Evolutionary conservation across 1,140 invertebrate species (phyloP).

Genomic region (Gonatopus flavifemur): DNA sequence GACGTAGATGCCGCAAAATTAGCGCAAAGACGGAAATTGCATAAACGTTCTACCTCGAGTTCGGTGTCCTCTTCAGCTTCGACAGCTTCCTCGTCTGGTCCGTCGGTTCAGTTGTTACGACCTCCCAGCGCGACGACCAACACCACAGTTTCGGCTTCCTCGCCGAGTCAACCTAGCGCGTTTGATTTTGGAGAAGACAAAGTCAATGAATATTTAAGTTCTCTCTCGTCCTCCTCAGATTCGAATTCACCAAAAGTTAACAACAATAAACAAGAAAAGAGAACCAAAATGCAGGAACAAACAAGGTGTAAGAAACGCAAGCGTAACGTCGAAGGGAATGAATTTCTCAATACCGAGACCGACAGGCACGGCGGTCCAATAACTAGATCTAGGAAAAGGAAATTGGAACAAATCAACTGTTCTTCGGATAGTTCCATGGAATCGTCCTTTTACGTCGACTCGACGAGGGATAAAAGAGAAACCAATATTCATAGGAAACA

Average conservation of each 20-base stretch:
- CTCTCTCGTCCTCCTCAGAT: slow-evolving; percentile 54
- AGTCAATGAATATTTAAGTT: slow-evolving; percentile 61
- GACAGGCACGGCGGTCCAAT: slow-evolving; percentile 29
- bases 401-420: slow-evolving; percentile 31
- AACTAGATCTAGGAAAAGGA: slow-evolving; percentile 42
- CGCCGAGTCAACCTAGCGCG: slow-evolving; percentile 39
- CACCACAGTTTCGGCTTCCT: slow-evolving; percentile 26
- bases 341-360: background rate
- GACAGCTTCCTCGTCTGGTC: slow-evolving; percentile 40
- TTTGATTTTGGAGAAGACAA: slow-evolving; percentile 62
- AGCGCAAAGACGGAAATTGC: slow-evolving; percentile 69
- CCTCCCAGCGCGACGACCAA: slow-evolving; percentile 28
- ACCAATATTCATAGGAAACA: slow-evolving; percentile 39
- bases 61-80: slow-evolving; percentile 52
- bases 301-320: slow-evolving; percentile 19
- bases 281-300: background rate
- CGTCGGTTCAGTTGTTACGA: slow-evolving; percentile 29
- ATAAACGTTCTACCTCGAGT: slow-evolving; percentile 64
- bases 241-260: slow-evolving; percentile 38
- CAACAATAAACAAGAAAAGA: slow-evolving; percentile 9
- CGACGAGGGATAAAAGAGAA: slow-evolving; percentile 17
- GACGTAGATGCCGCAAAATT: slow-evolving; percentile 66
- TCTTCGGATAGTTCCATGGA: slow-evolving; percentile 22
- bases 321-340: background rate
- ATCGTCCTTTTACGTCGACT: slow-evolving; percentile 11